Evolutionary conservation across 2,113 vertebrate genomes (phyloP).

Genomic region (Chionodraco myersi): DNA sequence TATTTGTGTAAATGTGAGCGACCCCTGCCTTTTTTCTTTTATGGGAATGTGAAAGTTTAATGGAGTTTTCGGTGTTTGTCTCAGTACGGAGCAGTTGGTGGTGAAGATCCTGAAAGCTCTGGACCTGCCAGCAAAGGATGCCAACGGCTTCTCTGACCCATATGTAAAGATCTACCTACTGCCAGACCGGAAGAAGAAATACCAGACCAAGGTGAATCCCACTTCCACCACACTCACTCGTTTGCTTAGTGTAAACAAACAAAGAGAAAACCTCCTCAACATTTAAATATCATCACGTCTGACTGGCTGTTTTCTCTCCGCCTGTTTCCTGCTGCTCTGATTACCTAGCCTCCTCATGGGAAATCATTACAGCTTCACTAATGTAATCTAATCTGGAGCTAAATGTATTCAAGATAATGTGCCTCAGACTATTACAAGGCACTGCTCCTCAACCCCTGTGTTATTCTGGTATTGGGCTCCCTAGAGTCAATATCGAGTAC

Average conservation of each 20-base stretch:
- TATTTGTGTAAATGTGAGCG: conserved; percentile 12
- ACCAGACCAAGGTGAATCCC: conserved; percentile 88
- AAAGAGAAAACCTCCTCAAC: too few species aligned
- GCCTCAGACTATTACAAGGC: conserved; percentile 25
- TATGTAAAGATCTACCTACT: conserved; percentile 97
- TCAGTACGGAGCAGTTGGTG: conserved; percentile 91
- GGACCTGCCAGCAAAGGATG: conserved; percentile 93
- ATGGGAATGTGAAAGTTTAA: conserved; percentile 16
- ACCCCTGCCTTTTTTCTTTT: conserved; percentile 4
- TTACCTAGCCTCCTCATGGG: conserved; percentile 17
- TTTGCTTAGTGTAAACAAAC: background rate
- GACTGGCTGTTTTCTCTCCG: background rate
- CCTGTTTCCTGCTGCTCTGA: conserved; percentile 11
- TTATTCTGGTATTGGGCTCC: conserved; percentile 53
- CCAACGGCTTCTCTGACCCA: conserved; percentile 94
- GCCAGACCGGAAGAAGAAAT: conserved; percentile 96
- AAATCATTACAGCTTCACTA: conserved; percentile 44
- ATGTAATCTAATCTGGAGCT: conserved; percentile 57
- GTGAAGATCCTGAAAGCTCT: conserved; percentile 92
- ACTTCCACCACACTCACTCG: background rate
- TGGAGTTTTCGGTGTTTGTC: conserved; percentile 1
- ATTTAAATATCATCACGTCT: background rate
- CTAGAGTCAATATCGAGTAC: conserved; percentile 56
- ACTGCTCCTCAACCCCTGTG: conserved; percentile 9
- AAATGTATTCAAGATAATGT: conserved; percentile 58